Percentiles rank a stretch among this genome's conserved stretches.
These are phyloP conservation scores for Helarctos malayanus DNA, from an alignment of 2,797 vertebrate species.

Conservation along the genomic window DNA sequence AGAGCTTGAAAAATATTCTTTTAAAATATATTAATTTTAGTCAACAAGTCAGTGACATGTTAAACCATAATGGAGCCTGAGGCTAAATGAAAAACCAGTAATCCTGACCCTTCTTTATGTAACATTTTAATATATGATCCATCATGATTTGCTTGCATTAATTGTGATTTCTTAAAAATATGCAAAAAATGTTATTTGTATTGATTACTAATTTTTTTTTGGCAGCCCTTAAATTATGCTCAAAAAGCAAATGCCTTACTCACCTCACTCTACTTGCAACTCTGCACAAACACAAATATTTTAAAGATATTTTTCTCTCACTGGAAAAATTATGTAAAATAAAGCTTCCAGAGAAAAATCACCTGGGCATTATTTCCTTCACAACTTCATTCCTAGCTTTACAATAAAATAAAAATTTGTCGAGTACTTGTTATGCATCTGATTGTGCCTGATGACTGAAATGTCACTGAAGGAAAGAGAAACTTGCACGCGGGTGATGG, in stretches of 20 bases:
- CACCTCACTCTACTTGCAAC: not conserved
- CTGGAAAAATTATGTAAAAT: not conserved
- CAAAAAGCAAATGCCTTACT: not conserved
- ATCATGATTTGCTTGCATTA: not conserved
- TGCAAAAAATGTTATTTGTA: not conserved
- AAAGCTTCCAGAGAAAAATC: not conserved
- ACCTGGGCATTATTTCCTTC: not conserved
- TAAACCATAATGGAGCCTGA: not conserved
- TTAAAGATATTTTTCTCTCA: not conserved
- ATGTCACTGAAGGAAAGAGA: not conserved
- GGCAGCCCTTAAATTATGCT: not conserved
- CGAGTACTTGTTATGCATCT: not conserved
- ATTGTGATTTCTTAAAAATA: not conserved
- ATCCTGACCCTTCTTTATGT: not conserved
- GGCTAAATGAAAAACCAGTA: slow-evolving; percentile 4
- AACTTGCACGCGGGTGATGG: rapidly evolving
- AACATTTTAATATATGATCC: slow-evolving; percentile 36
- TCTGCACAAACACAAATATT: not conserved
- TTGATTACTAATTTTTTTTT: not conserved
- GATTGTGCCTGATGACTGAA: not conserved
- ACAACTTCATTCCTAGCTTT: not conserved
- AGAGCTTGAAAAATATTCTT: not conserved
- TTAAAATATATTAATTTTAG: slow-evolving; percentile 19
- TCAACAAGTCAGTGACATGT: not conserved
- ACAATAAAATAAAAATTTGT: not conserved